A percentile compares a stretch with the other conserved stretches of the same genome.
Conservation (phyloP, 2,797 vertebrate species). For the Cetoscarus ocellatus region DNA sequence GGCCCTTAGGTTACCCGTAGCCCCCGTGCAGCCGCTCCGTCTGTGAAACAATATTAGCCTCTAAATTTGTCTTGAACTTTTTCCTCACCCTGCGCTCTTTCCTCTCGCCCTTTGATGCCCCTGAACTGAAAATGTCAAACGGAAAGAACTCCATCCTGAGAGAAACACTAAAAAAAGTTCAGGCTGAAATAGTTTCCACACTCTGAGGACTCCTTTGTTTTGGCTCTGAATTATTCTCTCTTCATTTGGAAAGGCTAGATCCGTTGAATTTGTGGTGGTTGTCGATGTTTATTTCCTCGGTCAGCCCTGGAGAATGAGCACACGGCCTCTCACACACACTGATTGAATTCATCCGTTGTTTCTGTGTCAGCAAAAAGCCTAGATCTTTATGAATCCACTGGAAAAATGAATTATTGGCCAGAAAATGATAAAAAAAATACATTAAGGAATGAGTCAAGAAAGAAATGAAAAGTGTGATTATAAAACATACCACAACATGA, state of each 20-base stretch:
- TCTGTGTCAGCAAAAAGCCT: neutral
- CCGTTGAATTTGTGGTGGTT: neutral
- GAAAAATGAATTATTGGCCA: neutral
- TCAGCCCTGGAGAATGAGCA: neutral
- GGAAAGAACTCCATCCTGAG: neutral
- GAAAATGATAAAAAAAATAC: neutral
- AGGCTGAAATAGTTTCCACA: neutral
- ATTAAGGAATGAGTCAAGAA: neutral
- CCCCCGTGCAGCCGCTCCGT: conserved; percentile 17
- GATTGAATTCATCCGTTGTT: neutral
- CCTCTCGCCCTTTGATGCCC: conserved; percentile 8
- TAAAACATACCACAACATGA: neutral
- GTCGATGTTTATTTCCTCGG: neutral
- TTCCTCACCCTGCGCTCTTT: conserved; percentile 16
- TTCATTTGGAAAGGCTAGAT: conserved; percentile 5
- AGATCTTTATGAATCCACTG: neutral
- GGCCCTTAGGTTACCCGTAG: conserved; percentile 40
- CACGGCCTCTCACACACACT: neutral
- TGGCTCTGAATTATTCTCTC: neutral
- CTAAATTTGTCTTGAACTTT: conserved; percentile 32
- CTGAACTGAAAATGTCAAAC: neutral
- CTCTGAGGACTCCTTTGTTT: neutral
- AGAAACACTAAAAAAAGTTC: neutral
- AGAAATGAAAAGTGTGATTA: neutral
- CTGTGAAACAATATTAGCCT: conserved; percentile 27